These are phyloP conservation scores for Teinopalpus imperialis DNA, from an alignment of 2,888 invertebrate species.

Conservation along the genomic window DNA sequence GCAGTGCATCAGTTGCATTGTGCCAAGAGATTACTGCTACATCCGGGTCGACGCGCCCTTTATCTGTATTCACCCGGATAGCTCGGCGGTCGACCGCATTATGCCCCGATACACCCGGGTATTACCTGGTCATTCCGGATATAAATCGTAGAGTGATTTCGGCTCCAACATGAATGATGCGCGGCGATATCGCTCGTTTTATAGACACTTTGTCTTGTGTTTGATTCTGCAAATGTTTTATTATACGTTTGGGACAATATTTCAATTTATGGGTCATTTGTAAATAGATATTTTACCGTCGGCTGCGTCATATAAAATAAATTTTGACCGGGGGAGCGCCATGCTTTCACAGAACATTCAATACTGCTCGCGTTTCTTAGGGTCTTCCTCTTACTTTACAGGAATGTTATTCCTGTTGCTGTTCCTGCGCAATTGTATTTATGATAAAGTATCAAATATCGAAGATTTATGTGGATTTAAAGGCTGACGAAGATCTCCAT, in stretches of 20 bases:
- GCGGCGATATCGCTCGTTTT: slow-evolving; percentile 7
- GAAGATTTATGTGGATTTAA: no score
- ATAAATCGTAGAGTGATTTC: slow-evolving; percentile 22
- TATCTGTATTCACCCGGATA: slow-evolving; percentile 60
- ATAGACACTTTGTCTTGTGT: slow-evolving; percentile 11
- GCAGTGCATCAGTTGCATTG: slow-evolving; percentile 25
- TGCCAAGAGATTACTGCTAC: slow-evolving; percentile 23
- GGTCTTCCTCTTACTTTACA: no score
- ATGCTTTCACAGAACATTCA: no score
- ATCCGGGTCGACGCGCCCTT: slow-evolving; percentile 42
- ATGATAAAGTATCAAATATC: no score
- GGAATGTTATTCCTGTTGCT: no score
- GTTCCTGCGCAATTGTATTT: no score
- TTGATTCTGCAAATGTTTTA: slow-evolving; percentile 6
- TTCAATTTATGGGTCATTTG: not conserved
- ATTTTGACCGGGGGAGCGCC: no score
- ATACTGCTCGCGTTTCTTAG: no score
- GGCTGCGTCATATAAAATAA: no score
- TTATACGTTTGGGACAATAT: not conserved
- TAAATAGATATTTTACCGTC: no score
- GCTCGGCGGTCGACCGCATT: slow-evolving; percentile 53
- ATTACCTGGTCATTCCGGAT: slow-evolving; percentile 34
- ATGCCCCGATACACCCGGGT: slow-evolving; percentile 35
- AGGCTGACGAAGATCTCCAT: no score
- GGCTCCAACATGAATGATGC: slow-evolving; percentile 22